Evolutionary conservation across 2,113 vertebrate species (phyloP).

Genomic region (Recurvirostra avosetta): DNA sequence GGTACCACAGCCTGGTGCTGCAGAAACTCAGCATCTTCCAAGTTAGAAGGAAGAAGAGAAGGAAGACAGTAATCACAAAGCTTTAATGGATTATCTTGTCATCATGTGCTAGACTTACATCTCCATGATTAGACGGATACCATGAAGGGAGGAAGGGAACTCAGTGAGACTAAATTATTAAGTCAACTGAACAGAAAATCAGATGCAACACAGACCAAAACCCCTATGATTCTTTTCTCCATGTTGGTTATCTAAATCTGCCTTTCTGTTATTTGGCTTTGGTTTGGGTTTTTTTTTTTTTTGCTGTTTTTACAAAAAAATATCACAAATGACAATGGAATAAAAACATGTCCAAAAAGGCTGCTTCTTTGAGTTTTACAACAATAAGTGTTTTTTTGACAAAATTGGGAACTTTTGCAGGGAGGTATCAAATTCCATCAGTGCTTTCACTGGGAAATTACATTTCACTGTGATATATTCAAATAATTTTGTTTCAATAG

Average conservation of each 20-base stretch:
- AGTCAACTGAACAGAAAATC: neutral
- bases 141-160: neutral
- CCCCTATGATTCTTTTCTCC: fast-evolving
- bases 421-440: neutral
- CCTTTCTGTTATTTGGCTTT: neutral
- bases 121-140: neutral
- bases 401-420: neutral
- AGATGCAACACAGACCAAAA: neutral
- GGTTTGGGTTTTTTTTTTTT: neutral
- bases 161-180: neutral
- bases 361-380: neutral
- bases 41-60: neutral
- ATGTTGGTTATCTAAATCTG: neutral
- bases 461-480: neutral
- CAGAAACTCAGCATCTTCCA: neutral
- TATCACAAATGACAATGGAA: neutral
- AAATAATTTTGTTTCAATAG: neutral
- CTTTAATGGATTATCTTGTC: neutral
- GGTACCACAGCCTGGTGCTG: neutral
- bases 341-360: neutral
- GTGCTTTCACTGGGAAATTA: neutral
- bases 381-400: neutral
- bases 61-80: neutral
- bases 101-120: neutral
- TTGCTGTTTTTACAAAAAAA: neutral